These are phyloP conservation scores for Papilio demoleus DNA, from an alignment of 2,888 invertebrate genomes.

Conservation along the genomic window DNA sequence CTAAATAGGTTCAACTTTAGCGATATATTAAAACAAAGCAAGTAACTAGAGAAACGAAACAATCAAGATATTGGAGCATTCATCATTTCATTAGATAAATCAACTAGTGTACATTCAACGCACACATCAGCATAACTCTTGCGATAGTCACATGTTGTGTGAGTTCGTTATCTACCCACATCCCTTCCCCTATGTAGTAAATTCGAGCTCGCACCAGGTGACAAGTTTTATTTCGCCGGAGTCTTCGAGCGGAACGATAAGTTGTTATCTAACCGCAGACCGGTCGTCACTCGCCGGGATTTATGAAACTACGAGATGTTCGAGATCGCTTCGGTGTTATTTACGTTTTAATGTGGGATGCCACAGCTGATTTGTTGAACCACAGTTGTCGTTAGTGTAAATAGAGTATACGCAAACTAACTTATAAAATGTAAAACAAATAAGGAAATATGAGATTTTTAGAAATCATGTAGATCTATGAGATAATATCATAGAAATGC, in stretches of 20 bases:
- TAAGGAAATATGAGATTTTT: too few species aligned
- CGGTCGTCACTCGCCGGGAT: slow-evolving; percentile 39
- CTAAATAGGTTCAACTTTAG: background rate
- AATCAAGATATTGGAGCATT: slow-evolving; percentile 18
- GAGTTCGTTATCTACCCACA: slow-evolving; percentile 34
- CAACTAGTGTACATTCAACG: background rate
- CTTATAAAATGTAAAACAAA: background rate
- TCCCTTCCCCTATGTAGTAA: slow-evolving; percentile 42
- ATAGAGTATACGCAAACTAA: too few species aligned
- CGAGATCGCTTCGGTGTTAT: slow-evolving; percentile 35
- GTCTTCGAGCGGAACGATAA: slow-evolving; percentile 41
- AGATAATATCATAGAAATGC: too few species aligned
- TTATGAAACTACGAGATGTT: slow-evolving; percentile 43
- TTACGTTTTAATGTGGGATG: slow-evolving; percentile 39
- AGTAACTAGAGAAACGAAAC: background rate
- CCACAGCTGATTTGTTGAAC: slow-evolving; percentile 32
- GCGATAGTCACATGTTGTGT: slow-evolving; percentile 1
- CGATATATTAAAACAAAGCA: background rate
- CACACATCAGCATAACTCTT: slow-evolving; percentile 25
- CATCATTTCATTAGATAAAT: slow-evolving; percentile 22
- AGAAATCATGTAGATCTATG: too few species aligned
- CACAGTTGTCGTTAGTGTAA: slow-evolving; percentile 11
- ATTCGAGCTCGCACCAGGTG: slow-evolving; percentile 46
- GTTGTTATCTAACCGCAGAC: slow-evolving; percentile 37
- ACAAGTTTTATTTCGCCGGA: slow-evolving; percentile 46